Percentiles rank a stretch among this genome's conserved stretches.
phyloP scores from a whole-genome alignment of 2,888 invertebrate species.

The Callosobruchus maculatus region DNA sequence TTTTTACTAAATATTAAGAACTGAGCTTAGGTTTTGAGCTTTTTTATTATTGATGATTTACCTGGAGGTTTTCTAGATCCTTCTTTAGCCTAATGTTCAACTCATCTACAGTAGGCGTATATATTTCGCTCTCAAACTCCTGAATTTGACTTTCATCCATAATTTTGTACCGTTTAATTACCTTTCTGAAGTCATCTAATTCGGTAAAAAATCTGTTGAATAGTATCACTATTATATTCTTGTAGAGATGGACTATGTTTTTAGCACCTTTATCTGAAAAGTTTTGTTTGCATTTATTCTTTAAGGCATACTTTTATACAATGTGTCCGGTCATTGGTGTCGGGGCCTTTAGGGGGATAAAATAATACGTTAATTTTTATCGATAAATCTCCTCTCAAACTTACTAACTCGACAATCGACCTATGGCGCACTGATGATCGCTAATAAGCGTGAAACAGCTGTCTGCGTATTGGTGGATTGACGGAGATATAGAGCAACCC shows the following conservation, averaged over 20 bases:
- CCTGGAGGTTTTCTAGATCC: conserved; percentile 13
- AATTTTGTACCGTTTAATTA: conserved; percentile 11
- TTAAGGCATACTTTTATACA: too few relatives aligned
- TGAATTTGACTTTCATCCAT: conserved; percentile 17
- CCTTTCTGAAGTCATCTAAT: conserved; percentile 24
- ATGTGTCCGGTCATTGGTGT: too few relatives aligned
- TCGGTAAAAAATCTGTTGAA: conserved; percentile 35
- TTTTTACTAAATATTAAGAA: too few relatives aligned
- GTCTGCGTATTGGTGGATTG: too few relatives aligned
- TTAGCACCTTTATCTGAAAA: conserved; percentile 28
- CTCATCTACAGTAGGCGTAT: conserved; percentile 26
- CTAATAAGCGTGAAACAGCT: too few relatives aligned
- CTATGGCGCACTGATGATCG: too few relatives aligned
- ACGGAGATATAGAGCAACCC: too few relatives aligned
- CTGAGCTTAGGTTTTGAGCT: too few relatives aligned
- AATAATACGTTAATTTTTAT: too few relatives aligned
- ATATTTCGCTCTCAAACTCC: conserved; percentile 23
- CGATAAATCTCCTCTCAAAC: too few relatives aligned
- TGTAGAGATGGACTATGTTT: conserved; percentile 30
- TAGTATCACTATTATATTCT: conserved; percentile 29
- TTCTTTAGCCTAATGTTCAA: conserved; percentile 16
- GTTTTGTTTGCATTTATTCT: neutral
- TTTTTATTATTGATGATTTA: neutral
- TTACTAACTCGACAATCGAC: too few relatives aligned
- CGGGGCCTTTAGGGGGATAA: too few relatives aligned